Evolutionary conservation across 2,888 invertebrate species (phyloP).

Genomic region (Eudasyphora cyanicolor): DNA sequence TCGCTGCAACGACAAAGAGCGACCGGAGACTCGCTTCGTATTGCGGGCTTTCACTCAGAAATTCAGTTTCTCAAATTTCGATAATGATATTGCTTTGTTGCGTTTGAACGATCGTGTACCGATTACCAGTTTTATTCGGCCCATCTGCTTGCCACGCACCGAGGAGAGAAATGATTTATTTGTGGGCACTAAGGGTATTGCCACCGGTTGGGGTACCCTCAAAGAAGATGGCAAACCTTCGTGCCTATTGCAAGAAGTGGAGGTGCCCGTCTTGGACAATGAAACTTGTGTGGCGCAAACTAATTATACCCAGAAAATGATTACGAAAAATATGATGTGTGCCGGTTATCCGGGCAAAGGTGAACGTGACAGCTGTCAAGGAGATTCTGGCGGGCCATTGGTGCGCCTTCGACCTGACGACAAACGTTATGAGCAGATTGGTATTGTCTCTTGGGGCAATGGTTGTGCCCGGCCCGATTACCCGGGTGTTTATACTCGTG

Average conservation of each 20-base stretch:
- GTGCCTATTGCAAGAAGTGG: constrained; percentile 90
- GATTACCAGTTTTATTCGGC: constrained; percentile 88
- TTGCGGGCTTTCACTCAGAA: constrained; percentile 88
- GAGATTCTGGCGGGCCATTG: constrained; percentile 84
- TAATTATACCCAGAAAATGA: constrained; percentile 91
- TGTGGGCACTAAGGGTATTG: constrained; percentile 87
- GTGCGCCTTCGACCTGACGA: constrained; percentile 86
- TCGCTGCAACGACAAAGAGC: constrained; percentile 86
- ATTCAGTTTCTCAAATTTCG: constrained; percentile 92
- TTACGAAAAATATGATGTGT: constrained; percentile 89
- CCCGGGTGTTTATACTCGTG: constrained; percentile 92
- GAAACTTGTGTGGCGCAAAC: constrained; percentile 86
- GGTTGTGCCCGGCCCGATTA: constrained; percentile 92
- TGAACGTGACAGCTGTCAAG: constrained; percentile 76
- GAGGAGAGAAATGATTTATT: constrained; percentile 86
- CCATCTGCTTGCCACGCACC: constrained; percentile 89
- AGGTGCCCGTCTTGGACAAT: constrained; percentile 84
- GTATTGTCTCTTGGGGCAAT: constrained; percentile 94
- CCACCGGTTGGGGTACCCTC: constrained; percentile 93
- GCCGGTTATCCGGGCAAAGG: constrained; percentile 77
- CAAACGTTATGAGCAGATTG: constrained; percentile 90
- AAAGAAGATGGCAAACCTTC: constrained; percentile 93
- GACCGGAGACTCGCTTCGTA: constrained; percentile 90
- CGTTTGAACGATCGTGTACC: constrained; percentile 90
- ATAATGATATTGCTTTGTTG: constrained; percentile 92